Conservation (phyloP, 2,797 vertebrate genomes). For the Ptychobarbus kaznakovi region DNA sequence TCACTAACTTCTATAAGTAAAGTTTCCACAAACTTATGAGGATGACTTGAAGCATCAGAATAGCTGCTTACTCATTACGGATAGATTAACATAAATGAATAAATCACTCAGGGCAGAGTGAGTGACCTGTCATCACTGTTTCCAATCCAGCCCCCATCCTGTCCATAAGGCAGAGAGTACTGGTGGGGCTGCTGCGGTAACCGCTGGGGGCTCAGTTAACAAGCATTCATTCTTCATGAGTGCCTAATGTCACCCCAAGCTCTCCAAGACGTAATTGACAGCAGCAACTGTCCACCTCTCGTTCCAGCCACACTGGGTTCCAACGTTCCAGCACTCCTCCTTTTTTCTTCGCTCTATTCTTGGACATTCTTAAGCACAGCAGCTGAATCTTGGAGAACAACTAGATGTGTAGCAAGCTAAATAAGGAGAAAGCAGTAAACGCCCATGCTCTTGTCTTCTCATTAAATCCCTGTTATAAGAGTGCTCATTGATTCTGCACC, state of each 20-base stretch:
- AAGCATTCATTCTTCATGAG: conserved; percentile 31
- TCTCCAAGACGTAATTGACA: conserved; percentile 68
- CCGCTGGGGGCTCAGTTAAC: conserved; percentile 29
- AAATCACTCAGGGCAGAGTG: conserved; percentile 7
- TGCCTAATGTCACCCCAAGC: conserved; percentile 60
- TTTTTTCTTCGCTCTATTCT: conserved; percentile 71
- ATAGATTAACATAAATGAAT: conserved; percentile 3
- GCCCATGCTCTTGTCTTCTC: conserved; percentile 41
- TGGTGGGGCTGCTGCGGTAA: neutral
- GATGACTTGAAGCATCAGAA: neutral
- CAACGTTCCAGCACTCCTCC: conserved; percentile 24
- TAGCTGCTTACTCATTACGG: neutral
- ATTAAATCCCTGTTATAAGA: conserved; percentile 26
- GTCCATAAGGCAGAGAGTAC: neutral
- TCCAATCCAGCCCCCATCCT: conserved; percentile 25
- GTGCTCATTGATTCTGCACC: neutral
- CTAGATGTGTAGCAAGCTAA: conserved; percentile 64
- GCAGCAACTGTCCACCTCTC: conserved; percentile 67
- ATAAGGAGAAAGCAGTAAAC: conserved; percentile 64
- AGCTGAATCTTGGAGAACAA: conserved; percentile 67
- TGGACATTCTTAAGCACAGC: conserved; percentile 67
- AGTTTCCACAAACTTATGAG: neutral
- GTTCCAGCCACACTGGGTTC: neutral
- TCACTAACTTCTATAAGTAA: neutral
- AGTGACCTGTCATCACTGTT: conserved; percentile 37